A percentile compares a stretch with the other conserved stretches of the same genome.
Conservation (phyloP, 2,113 vertebrate species). For the Hystrix brachyura region DNA sequence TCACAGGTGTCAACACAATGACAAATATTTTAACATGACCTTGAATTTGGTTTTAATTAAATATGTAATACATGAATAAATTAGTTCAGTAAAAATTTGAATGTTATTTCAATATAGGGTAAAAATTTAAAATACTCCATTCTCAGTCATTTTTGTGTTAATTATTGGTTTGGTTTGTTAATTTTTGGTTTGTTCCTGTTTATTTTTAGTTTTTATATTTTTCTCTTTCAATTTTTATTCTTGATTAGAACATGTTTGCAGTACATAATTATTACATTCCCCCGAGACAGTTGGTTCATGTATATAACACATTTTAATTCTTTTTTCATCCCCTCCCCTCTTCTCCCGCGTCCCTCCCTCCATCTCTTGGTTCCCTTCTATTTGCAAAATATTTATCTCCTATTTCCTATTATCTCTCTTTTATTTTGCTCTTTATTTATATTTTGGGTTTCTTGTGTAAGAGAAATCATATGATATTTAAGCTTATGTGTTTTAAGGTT, state of each 20-base stretch:
- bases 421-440: not conserved
- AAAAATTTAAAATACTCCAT: not conserved
- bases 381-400: not conserved
- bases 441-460: not conserved
- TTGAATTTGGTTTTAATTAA: slow-evolving; percentile 19
- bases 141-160: not conserved
- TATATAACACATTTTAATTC: not conserved
- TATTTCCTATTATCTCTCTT: not conserved
- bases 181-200: not conserved
- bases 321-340: not conserved
- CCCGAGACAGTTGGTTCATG: not conserved
- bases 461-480: not conserved
- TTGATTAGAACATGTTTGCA: not conserved
- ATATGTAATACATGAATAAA: not conserved
- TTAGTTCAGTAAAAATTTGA: slow-evolving; percentile 48
- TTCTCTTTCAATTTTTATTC: not conserved
- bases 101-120: slow-evolving; percentile 39
- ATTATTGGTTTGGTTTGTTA: not conserved
- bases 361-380: not conserved
- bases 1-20: slow-evolving; percentile 18
- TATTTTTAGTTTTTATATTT: not conserved
- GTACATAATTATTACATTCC: not conserved
- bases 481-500: not conserved
- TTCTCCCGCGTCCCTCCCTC: not conserved
- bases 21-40: slow-evolving; percentile 38